Base-by-base conservation (phyloP, 2,888 invertebrate species). In the Acrobasis repandana region DNA sequence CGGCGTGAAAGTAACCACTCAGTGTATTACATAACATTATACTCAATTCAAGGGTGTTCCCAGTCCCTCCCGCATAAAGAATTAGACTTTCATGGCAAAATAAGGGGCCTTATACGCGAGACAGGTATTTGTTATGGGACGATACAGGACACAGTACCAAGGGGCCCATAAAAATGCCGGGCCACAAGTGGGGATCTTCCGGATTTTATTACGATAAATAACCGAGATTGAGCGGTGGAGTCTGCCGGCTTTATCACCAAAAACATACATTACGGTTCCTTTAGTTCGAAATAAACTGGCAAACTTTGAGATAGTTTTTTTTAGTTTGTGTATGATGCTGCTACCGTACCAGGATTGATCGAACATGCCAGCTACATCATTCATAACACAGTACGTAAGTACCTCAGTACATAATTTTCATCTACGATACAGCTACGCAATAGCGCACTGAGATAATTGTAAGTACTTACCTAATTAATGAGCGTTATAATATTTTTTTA, bases 131-230 rank as follows among this genome's bases (percentile, higher is more conserved):
- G 54, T 54, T 54, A 57, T 46, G 56, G 47, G 56, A 28, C 56
- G 56, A 54, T 57, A 57, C 47, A 47, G 56, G 47, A 57, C 47
- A 28, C 47, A 28, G 54, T 47, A 47, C 56, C 56, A 47, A 47
- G 56, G 56, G 56, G 47, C 56, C 33, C 46, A 47, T 57, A 57
- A 57, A 47, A 43, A 47, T 46, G 14, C 56, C 28, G 47, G 28
- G 20, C 33, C 47, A 33, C 46, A 57, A 54, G 54, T 54, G 54
- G 56, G 56, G 56, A 47, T 57, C 56, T 56, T 50, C 57, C 61
- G 56, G 36, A 57, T 62, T 33, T 62, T 48, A 60, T 56, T 50
- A 63, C 60, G 62, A 60, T 63, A 63, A 54, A 65, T 60, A 54
- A 61, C 61, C 58, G 58, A 63, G 60, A 60, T 60, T 58, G 60